A percentile compares a stretch with the other conserved stretches of the same genome.
Conservation (phyloP, 2,888 invertebrate species). For the Toxonevra muliebris region DNA sequence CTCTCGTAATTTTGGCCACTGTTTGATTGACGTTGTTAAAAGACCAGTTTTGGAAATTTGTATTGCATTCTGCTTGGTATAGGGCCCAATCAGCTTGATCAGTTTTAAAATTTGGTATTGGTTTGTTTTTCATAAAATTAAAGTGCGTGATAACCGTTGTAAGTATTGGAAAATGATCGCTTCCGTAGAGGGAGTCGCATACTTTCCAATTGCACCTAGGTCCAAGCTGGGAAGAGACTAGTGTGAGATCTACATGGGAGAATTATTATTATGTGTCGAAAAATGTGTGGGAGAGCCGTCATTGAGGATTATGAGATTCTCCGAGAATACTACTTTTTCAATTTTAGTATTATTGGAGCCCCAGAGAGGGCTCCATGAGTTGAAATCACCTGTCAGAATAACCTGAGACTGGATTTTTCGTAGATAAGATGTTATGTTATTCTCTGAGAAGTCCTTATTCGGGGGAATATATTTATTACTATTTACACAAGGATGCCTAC, state of each 20-base stretch:
- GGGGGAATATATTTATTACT: slow-evolving; percentile 27
- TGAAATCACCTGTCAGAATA: slow-evolving; percentile 28
- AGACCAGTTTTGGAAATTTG: too few species aligned
- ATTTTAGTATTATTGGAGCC: slow-evolving; percentile 23
- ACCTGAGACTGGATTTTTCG: slow-evolving; percentile 4
- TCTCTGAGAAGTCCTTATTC: slow-evolving; percentile 18
- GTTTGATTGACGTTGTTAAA: too few species aligned
- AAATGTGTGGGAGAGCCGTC: slow-evolving; percentile 28
- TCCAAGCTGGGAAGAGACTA: slow-evolving; percentile 19
- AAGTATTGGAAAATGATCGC: slow-evolving; percentile 2
- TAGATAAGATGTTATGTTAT: slow-evolving; percentile 16
- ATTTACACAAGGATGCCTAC: slow-evolving; percentile 29
- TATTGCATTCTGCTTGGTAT: too few species aligned
- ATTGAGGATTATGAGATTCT: slow-evolving; percentile 26
- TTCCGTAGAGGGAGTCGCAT: slow-evolving; percentile 15
- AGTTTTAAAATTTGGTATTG: too few species aligned
- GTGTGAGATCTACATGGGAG: slow-evolving; percentile 15
- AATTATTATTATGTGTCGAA: background rate
- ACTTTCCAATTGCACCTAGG: slow-evolving; percentile 10
- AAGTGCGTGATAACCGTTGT: background rate
- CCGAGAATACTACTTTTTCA: slow-evolving; percentile 26
- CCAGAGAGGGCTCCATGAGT: slow-evolving; percentile 28
- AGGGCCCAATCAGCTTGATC: too few species aligned
- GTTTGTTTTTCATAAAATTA: too few species aligned
- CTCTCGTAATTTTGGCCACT: background rate